Base-by-base conservation (phyloP, 2,797 vertebrate genomes). In the Esox lucius region DNA sequence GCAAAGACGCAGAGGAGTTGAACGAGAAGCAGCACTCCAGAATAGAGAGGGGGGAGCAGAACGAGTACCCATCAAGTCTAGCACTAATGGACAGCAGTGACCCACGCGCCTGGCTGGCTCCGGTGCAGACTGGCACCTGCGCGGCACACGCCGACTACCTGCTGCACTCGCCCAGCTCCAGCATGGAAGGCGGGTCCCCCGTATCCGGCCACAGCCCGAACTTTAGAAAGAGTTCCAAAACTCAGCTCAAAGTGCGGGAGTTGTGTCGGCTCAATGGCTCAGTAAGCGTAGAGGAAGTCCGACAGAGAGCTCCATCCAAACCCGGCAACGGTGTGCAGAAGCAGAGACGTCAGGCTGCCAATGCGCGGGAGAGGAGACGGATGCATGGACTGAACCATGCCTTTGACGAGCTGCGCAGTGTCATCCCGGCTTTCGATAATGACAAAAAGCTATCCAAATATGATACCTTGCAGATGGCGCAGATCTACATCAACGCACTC, bases 401-500 rank as follows among this genome's bases (percentile, higher is more conserved):
- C 70, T 99, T 99, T 74, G 97, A 99, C 90, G 96, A 96, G 88
- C 94, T 99, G 89, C 96, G 97, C 86, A 97, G 96, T 74, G 97
- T 99, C 91, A 98, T 99, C 90, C 97, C 97, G 35, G 96, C 96
- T 35, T 94, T 98, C 75, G 97, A 97, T 92, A 96, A 97, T 87
- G 97, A 99, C 93, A 98, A 98, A 90, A 98, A 99, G 86, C 95
- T 99, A 67, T 98, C 97, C 87, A 99, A 99, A 79, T 99, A 99
- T 61, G 97, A 98, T 86, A 99, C 97, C 22, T 86, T 99, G 69
- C 97, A 99, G 90, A 98, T 98, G 97, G 97, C 97, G 12, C 97
- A 98, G 89, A 99, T 98, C 89, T 98, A 99, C 93, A 99, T 98
- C 89, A 98, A 95, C 80, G 97, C 97, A 4, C 89, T 99, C 82